Evolutionary conservation across 2,888 invertebrate genomes (phyloP).

Genomic region (Drosophila prolongata): DNA sequence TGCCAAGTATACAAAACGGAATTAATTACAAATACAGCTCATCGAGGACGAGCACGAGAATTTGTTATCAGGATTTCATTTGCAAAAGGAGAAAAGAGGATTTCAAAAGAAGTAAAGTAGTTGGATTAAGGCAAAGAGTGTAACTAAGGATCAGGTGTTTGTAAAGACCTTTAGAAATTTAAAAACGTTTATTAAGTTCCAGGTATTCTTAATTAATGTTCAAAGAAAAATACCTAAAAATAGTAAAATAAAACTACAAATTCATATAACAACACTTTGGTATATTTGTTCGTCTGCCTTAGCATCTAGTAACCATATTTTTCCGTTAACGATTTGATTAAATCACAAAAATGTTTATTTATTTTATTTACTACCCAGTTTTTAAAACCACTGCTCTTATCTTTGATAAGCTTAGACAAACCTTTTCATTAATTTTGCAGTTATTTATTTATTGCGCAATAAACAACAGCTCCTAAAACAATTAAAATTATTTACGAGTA

Average conservation of each 20-base stretch:
- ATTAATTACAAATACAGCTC: conserved; percentile 34
- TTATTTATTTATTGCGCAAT: background rate
- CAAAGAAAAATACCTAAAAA: too few species aligned
- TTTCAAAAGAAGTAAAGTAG: conserved; percentile 19
- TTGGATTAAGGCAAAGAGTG: conserved; percentile 9
- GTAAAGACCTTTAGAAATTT: background rate
- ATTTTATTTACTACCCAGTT: background rate
- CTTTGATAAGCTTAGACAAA: background rate
- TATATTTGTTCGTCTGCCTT: too few species aligned
- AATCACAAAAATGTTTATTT: background rate
- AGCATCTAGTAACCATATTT: too few species aligned
- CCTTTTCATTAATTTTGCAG: background rate
- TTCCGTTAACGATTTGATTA: background rate
- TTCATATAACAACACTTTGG: too few species aligned
- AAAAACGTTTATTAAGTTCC: background rate
- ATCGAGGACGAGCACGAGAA: conserved; percentile 6
- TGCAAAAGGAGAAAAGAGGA: conserved; percentile 15
- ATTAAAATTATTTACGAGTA: background rate
- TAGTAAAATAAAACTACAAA: too few species aligned
- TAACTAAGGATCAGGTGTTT: conserved; percentile 1
- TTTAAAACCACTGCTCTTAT: background rate
- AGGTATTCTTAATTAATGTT: too few species aligned
- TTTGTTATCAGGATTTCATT: conserved; percentile 27
- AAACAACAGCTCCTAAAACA: background rate
- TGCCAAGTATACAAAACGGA: conserved; percentile 29